Conservation (phyloP, 2,797 vertebrate genomes). For the Thaleichthys pacificus region DNA sequence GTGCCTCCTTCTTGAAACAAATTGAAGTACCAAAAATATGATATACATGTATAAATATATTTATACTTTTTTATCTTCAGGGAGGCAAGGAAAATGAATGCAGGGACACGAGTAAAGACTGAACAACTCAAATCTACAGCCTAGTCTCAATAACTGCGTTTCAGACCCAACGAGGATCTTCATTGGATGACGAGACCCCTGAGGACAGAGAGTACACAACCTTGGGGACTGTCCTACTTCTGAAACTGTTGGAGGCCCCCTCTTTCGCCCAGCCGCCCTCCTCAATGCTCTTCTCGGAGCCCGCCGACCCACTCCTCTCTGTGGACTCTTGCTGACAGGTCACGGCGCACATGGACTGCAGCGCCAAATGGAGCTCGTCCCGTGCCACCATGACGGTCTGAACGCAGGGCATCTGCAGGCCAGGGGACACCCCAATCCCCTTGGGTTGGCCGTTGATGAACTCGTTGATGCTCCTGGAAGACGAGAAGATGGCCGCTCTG, state of each 20-base stretch:
- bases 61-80: no score
- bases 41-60: background rate
- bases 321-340: slow-evolving; percentile 48
- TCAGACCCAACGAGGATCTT: slow-evolving; percentile 83
- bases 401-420: slow-evolving; percentile 44
- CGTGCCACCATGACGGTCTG: slow-evolving; percentile 47
- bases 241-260: slow-evolving; percentile 23
- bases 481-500: slow-evolving; percentile 66
- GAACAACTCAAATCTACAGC: background rate
- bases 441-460: slow-evolving; percentile 54
- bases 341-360: slow-evolving; percentile 69
- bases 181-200: slow-evolving; percentile 38
- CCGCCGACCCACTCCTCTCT: slow-evolving; percentile 26
- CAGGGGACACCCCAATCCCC: slow-evolving; percentile 4
- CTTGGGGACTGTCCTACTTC: slow-evolving; percentile 58
- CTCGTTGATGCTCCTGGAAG: slow-evolving; percentile 65
- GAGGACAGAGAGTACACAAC: slow-evolving; percentile 49
- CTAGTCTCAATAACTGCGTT: background rate
- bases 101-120: background rate
- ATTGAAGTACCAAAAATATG: no score
- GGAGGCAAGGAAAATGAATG: no score
- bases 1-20: no score
- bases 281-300: slow-evolving; percentile 40
- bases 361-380: slow-evolving; percentile 70
- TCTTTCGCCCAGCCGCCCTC: slow-evolving; percentile 32